Conservation (phyloP, 2,888 invertebrate species). For the Tenodera sinensis region DNA sequence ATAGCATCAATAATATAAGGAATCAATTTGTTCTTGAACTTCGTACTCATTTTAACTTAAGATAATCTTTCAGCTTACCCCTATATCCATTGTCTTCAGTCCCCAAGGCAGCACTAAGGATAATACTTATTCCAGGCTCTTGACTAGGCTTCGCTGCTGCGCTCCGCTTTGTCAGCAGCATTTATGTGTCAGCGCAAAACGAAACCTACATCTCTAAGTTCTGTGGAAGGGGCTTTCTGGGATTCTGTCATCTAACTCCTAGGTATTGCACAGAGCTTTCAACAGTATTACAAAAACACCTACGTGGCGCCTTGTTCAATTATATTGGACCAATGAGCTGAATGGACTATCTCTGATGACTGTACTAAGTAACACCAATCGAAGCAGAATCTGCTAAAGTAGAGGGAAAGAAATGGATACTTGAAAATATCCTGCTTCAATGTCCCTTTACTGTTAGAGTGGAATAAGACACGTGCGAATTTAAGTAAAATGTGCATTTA, state of each 20-base stretch:
- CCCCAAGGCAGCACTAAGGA: neutral
- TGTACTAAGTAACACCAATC: too few relatives aligned
- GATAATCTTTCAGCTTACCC: neutral
- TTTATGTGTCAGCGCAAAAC: neutral
- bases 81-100: neutral
- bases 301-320: neutral
- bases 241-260: neutral
- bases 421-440: too few relatives aligned
- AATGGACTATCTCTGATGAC: too few relatives aligned
- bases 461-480: too few relatives aligned
- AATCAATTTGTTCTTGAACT: too few relatives aligned
- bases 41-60: neutral
- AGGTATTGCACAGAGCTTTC: neutral
- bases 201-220: neutral
- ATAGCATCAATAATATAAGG: too few relatives aligned
- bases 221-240: neutral
- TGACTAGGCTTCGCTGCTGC: neutral
- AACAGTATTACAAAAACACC: neutral
- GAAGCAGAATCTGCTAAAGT: too few relatives aligned
- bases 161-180: neutral
- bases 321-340: too few relatives aligned
- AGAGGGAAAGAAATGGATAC: too few relatives aligned
- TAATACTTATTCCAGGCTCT: neutral
- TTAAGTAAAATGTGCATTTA: too few relatives aligned
- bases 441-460: too few relatives aligned